Conservation (phyloP, 2,113 vertebrate genomes). For the Trichechus manatus region DNA sequence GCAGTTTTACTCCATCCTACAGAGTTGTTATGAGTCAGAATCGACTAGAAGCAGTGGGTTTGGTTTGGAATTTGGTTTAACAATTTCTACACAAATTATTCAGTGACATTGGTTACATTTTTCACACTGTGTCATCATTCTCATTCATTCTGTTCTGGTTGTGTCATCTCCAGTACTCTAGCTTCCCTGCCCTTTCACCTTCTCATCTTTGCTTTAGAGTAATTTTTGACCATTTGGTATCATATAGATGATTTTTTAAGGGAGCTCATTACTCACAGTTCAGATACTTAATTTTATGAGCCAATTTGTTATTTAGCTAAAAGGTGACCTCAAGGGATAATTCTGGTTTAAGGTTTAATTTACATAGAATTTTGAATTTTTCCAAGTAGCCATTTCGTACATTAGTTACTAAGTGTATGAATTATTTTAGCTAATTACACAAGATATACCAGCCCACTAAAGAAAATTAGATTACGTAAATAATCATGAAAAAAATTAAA, state of each 20-base stretch:
- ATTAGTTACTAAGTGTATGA: background rate
- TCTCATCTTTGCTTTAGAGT: background rate
- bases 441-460: background rate
- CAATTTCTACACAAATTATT: background rate
- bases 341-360: background rate
- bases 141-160: background rate
- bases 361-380: background rate
- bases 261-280: background rate
- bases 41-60: too few relatives aligned
- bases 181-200: background rate
- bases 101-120: background rate
- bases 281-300: background rate
- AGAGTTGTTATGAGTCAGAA: too few relatives aligned
- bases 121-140: background rate
- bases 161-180: background rate
- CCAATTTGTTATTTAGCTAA: background rate
- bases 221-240: background rate
- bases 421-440: background rate
- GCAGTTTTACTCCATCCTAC: too few relatives aligned
- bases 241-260: background rate
- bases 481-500: constrained; percentile 9
- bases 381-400: background rate
- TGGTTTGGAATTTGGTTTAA: background rate
- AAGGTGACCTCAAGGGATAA: background rate
- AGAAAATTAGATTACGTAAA: constrained; percentile 27